Base-by-base conservation (phyloP, 2,113 vertebrate species). In the Lonchura striata region DNA sequence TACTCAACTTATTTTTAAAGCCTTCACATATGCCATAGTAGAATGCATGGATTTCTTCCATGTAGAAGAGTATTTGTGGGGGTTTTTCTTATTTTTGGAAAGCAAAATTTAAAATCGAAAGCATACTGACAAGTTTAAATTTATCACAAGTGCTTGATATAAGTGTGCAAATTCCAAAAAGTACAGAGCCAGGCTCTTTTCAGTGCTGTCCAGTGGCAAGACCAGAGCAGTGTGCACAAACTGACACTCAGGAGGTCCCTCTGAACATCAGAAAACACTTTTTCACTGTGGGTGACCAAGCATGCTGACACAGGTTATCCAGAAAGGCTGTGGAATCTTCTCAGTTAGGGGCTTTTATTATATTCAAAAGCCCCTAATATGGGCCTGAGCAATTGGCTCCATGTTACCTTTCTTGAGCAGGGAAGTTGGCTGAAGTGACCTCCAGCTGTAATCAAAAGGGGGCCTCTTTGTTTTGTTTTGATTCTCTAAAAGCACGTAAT, bases 371-470 rank as follows among this genome's bases (percentile, higher is more conserved):
- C 8, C 21, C 17, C 15, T 25, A 9, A 17, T 9, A 22, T 4
- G 1, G 2, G 39, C 27, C 47, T 53, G n/a, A 39, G 19, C 22
- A 71, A 23, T 9, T 4, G 1, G 2, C 1, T 50, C 5, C 33
- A 10, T 3, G 12, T 46, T 20, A 44, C 15, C 13, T 66, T 68
- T 23, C 11, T 46, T 93, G 33, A 64, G 10, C 18, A 79, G 11
- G 14, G 23, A 70, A 13, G 4, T 15, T 47, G 44, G 16, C 31
- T 74, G 64, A 78, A 86, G 54, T 39, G 2, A 22, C 6, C 8
- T 39, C 6, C 16, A 70, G 13, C 60, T 4, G 2, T 42, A 15
- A 69, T 50, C 9, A 50, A 46, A 86, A 50, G 16, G 6, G 7
- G 6, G 37, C 7, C 6, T 53, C 11, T 63, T 70, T 30, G 2